Evolutionary conservation across 2,797 vertebrate species (phyloP).

Genomic region (Gambelia wislizenii): DNA sequence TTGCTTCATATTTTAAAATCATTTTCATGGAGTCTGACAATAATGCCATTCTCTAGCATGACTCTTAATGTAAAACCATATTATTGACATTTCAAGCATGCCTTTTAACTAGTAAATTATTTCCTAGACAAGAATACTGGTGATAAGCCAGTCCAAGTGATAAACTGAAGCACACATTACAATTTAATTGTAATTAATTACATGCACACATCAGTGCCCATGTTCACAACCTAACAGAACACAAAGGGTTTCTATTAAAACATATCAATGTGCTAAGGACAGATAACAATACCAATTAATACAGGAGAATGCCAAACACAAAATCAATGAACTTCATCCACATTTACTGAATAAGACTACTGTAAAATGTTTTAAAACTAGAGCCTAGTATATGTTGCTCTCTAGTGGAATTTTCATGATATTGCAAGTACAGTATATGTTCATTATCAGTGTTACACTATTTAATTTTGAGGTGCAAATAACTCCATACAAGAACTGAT

Average conservation of each 20-base stretch:
- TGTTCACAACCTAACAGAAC: slow-evolving; percentile 53
- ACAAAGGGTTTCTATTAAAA: slow-evolving; percentile 49
- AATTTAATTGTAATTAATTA: slow-evolving; percentile 65
- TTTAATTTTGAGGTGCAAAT: background rate
- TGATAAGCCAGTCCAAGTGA: slow-evolving; percentile 49
- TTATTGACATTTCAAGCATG: background rate
- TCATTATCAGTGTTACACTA: slow-evolving; percentile 1
- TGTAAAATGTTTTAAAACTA: background rate
- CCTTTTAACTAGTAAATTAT: slow-evolving; percentile 20
- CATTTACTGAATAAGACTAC: slow-evolving; percentile 24
- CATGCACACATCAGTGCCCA: slow-evolving; percentile 14
- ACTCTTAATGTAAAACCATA: background rate
- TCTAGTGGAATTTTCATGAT: slow-evolving; percentile 71
- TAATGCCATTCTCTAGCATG: background rate
- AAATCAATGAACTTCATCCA: slow-evolving; percentile 64
- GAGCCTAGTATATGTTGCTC: slow-evolving; percentile 75
- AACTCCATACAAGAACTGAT: slow-evolving; percentile 40
- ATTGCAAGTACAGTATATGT: slow-evolving; percentile 32
- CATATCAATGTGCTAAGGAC: slow-evolving; percentile 67
- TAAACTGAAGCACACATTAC: slow-evolving; percentile 57
- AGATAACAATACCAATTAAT: slow-evolving; percentile 72
- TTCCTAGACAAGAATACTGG: background rate
- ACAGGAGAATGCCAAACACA: slow-evolving; percentile 47
- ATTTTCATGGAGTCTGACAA: slow-evolving; percentile 18
- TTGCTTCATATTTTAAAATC: slow-evolving; percentile 8